These are phyloP conservation scores for Stomatorhinus ivindoensis DNA, from an alignment of 2,113 vertebrate species.

Conservation along the genomic window DNA sequence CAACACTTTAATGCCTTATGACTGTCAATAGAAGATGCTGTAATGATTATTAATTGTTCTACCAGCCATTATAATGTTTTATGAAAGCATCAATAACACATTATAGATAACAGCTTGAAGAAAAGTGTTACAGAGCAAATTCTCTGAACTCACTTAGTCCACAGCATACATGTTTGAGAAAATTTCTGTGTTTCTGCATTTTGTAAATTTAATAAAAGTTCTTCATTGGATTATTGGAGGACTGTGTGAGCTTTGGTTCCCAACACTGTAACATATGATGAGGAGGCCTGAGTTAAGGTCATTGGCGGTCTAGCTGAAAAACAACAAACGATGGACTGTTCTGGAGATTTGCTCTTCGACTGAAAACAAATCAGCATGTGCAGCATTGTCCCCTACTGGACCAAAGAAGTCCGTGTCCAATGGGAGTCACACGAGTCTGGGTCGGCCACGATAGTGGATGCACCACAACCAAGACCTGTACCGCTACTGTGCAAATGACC, in stretches of 20 bases:
- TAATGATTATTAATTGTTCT: not conserved
- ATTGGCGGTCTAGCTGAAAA: not conserved
- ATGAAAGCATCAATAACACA: not conserved
- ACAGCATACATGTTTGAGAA: not conserved
- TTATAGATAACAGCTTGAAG: not conserved
- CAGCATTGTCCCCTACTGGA: not conserved
- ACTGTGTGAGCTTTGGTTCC: not conserved
- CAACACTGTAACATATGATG: not conserved
- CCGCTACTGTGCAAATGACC: not conserved
- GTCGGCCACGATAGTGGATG: constrained; percentile 7
- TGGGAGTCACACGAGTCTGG: not conserved
- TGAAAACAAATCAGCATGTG: not conserved
- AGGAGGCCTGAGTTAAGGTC: not conserved
- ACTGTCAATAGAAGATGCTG: not conserved
- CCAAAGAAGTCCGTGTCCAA: not conserved
- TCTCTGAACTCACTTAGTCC: not conserved
- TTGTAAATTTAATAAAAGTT: not conserved
- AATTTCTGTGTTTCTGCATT: not conserved
- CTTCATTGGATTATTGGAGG: not conserved
- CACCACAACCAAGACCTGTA: not conserved
- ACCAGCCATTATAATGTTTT: not conserved
- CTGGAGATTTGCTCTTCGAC: not conserved
- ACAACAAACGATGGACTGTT: not conserved
- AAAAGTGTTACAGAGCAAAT: not conserved
- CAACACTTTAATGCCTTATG: not conserved